Evolutionary conservation across 2,797 vertebrate species (phyloP).

Genomic region (Falco concolor): DNA sequence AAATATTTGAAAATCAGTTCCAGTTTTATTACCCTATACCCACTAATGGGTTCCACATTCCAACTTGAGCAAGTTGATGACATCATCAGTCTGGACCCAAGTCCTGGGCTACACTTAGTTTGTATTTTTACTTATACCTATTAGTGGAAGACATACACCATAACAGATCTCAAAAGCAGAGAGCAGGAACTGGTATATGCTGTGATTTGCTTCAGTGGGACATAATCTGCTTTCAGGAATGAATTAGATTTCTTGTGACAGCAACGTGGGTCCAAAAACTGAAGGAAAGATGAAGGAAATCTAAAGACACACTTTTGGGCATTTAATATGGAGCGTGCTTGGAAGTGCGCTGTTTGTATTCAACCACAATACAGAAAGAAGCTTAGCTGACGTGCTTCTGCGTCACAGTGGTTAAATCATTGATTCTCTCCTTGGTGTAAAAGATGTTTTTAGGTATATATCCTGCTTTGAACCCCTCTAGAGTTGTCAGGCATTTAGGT

Average conservation of each 20-base stretch:
- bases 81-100: neutral
- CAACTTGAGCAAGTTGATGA: neutral
- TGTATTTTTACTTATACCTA: neutral
- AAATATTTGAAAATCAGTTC: neutral
- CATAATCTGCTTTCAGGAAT: neutral
- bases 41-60: neutral
- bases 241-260: neutral
- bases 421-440: neutral
- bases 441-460: neutral
- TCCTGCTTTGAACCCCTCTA: neutral
- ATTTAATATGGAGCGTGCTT: neutral
- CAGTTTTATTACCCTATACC: neutral
- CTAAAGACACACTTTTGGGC: neutral
- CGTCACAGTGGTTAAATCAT: neutral
- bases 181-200: neutral
- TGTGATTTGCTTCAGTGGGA: neutral
- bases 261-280: neutral
- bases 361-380: neutral
- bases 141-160: neutral
- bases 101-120: neutral
- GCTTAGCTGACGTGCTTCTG: neutral
- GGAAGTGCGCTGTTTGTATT: neutral
- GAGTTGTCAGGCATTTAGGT: neutral
- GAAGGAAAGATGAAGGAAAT: neutral
- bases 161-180: neutral